phyloP scores from a whole-genome alignment of 2,888 invertebrate genomes.

The Hesperia comma region DNA sequence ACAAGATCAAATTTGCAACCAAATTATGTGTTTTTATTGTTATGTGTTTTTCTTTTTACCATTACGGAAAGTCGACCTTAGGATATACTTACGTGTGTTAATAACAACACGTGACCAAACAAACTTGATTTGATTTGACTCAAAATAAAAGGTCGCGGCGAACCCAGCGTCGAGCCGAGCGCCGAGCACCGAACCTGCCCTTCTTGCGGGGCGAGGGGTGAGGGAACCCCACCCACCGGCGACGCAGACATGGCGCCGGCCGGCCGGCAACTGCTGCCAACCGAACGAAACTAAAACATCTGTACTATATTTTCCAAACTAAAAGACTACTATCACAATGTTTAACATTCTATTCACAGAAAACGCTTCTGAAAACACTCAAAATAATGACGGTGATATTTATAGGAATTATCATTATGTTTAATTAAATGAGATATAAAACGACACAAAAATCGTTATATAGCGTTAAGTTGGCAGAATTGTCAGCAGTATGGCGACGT shows the following conservation, averaged over 20 bases:
- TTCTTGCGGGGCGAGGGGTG: neutral
- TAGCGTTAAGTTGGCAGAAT: constrained; percentile 55
- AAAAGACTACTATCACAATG: constrained; percentile 2
- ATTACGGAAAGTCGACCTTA: too few species aligned
- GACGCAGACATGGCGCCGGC: constrained; percentile 38
- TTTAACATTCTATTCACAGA: neutral
- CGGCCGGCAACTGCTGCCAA: constrained; percentile 50
- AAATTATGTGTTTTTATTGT: too few species aligned
- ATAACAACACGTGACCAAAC: too few species aligned
- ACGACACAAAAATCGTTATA: constrained; percentile 34
- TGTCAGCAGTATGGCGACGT: constrained; percentile 52
- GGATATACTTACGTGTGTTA: too few species aligned
- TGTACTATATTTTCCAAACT: constrained; percentile 37
- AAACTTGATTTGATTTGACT: too few species aligned
- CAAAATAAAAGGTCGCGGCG: too few species aligned
- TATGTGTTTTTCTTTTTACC: too few species aligned
- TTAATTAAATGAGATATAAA: constrained; percentile 37
- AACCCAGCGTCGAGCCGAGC: too few species aligned
- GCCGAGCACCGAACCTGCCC: neutral
- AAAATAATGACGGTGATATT: neutral
- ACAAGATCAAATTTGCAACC: too few species aligned
- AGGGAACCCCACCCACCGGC: constrained; percentile 30
- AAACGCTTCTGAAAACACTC: neutral
- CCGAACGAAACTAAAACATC: constrained; percentile 44
- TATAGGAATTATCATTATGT: neutral